Evolutionary conservation across 2,797 vertebrate genomes (phyloP).

Genomic region (Uromys caudimaculatus): DNA sequence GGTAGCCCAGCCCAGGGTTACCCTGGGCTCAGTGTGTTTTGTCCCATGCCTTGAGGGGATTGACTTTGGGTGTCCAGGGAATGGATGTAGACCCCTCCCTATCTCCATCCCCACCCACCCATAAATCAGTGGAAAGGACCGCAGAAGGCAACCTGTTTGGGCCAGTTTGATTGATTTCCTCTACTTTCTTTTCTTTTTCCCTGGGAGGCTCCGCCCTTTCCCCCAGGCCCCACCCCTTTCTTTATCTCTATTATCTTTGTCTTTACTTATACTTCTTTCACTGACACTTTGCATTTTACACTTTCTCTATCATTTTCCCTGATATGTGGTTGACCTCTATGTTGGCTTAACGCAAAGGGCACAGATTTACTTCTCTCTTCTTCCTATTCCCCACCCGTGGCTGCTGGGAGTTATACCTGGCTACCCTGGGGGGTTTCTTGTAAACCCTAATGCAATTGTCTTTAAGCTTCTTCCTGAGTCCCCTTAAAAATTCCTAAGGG

Average conservation of each 20-base stretch:
- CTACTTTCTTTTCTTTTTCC: slow-evolving; percentile 75
- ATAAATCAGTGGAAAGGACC: slow-evolving; percentile 50
- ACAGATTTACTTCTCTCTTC: neutral
- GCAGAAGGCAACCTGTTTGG: slow-evolving; percentile 68
- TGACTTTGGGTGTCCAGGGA: neutral
- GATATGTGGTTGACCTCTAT: neutral
- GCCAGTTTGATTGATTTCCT: slow-evolving; percentile 75
- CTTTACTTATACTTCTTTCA: neutral
- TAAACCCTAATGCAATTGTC: neutral
- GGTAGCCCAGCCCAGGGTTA: neutral
- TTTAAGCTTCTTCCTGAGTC: neutral
- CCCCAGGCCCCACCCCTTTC: neutral
- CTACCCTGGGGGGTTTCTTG: neutral
- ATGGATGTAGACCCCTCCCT: neutral
- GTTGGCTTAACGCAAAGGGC: neutral
- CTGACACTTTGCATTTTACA: neutral
- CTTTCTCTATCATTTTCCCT: neutral
- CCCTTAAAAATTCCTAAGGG: neutral
- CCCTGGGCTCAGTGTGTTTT: neutral
- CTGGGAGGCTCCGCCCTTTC: slow-evolving; percentile 55
- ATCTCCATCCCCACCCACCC: slow-evolving; percentile 2
- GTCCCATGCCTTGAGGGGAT: neutral
- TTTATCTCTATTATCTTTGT: neutral
- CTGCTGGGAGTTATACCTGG: neutral
- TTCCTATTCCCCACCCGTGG: neutral